These are phyloP conservation scores for Andricus curvator DNA, from an alignment of 2,888 invertebrate genomes.

Conservation along the genomic window DNA sequence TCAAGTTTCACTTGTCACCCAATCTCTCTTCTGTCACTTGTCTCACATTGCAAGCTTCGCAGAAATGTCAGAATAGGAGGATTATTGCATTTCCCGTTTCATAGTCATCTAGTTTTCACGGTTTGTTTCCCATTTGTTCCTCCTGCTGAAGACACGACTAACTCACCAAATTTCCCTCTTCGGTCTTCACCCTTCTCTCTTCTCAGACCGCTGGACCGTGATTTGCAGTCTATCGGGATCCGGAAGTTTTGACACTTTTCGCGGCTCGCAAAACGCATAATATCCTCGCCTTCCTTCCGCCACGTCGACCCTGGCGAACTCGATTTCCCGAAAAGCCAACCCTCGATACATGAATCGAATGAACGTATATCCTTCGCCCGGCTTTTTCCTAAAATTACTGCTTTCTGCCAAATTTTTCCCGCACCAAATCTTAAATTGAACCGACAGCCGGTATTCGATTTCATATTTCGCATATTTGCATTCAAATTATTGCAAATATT, in stretches of 20 bases:
- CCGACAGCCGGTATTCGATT: slow-evolving; percentile 22
- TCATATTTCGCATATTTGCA: not conserved
- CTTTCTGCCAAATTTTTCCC: slow-evolving; percentile 29
- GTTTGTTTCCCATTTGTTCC: slow-evolving; percentile 68
- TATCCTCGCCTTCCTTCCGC: slow-evolving; percentile 55
- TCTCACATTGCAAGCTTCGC: slow-evolving; percentile 64
- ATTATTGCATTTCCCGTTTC: slow-evolving; percentile 69
- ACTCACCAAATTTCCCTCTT: slow-evolving; percentile 1
- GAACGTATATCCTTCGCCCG: slow-evolving; percentile 15
- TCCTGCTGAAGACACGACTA: slow-evolving; percentile 51
- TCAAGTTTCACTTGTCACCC: slow-evolving; percentile 54
- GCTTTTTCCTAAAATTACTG: slow-evolving; percentile 23
- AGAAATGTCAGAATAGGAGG: slow-evolving; percentile 62
- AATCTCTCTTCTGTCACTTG: slow-evolving; percentile 55
- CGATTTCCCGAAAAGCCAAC: slow-evolving; percentile 45
- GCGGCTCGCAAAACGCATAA: slow-evolving; percentile 51
- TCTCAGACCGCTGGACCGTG: slow-evolving; percentile 37
- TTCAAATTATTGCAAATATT: not conserved
- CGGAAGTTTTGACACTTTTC: slow-evolving; percentile 45
- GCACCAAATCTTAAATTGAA: not conserved
- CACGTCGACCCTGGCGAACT: slow-evolving; percentile 55
- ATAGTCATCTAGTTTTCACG: slow-evolving; percentile 70
- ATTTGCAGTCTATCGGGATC: slow-evolving; percentile 39
- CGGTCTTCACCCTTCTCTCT: not conserved
- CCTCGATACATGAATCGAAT: slow-evolving; percentile 53